Evolutionary conservation across 1,140 invertebrate species (phyloP), one percentile per base, ranked within the genome.

Genomic region (Diachasmimorpha longicaudata): DNA sequence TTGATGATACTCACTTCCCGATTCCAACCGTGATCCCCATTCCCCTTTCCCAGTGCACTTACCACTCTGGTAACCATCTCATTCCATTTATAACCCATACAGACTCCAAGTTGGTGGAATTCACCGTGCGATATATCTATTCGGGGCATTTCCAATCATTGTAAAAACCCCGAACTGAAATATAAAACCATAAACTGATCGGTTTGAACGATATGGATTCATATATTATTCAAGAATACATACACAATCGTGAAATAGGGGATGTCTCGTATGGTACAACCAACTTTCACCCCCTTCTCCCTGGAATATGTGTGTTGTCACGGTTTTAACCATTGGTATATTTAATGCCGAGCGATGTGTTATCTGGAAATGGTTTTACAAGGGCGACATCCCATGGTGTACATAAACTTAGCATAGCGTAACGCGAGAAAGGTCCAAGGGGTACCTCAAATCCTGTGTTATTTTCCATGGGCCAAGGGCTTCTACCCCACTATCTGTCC

Each of bases 321-420:
- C 80, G 37, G 46, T 31, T 67, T 73, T 76, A 80, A 76, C 71
- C 70, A 68, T 66, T 72, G 70, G 23, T 70, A 70, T 70, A 72
- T 70, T 77, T 84, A 82, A 82, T 81, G 76, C 72, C 70, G 75
- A 77, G 11, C 84, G 82, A 87, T 86, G 84, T 79, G 85, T 88
- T 88, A 88, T 88, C 86, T 83, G 84, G 77, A 84, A 88, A 87
- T 87, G 85, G 87, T 88, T 88, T 88, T 85, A 87, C 87, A 88
- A 88, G 87, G 87, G 86, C 84, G 85, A 88, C 86, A 88, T 87
- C 87, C 87, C 86, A 81, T 70, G 81, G 83, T 79, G 81, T 84
- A 84, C 79, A 87, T 87, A 87, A 89, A 88, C 83, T 85, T 84
- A 83, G 78, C 83, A 82, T 82, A 80, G 80, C 72, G 82, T 77